Evolutionary conservation across 2,888 invertebrate species (phyloP).

Genomic region (Drosophila merina): DNA sequence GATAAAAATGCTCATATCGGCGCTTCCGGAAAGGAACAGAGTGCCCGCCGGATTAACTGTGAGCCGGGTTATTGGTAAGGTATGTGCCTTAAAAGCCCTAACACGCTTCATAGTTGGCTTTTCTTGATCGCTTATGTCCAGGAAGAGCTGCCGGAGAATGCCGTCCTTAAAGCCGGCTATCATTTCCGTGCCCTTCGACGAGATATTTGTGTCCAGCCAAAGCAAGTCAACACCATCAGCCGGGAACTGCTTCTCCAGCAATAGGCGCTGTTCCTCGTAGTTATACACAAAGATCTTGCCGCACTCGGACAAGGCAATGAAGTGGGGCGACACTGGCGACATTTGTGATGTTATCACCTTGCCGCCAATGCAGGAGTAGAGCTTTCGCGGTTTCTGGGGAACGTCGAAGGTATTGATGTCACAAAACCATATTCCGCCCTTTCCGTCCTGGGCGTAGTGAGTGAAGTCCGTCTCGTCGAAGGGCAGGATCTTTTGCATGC

Average conservation of each 20-base stretch:
- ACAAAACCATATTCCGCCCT: constrained; percentile 91
- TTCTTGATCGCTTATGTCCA: constrained; percentile 62
- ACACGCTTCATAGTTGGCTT: constrained; percentile 69
- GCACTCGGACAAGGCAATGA: constrained; percentile 90
- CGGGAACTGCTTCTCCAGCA: constrained; percentile 87
- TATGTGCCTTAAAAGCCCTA: constrained; percentile 88
- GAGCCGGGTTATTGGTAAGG: constrained; percentile 86
- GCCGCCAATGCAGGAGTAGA: constrained; percentile 91
- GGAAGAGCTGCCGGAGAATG: constrained; percentile 86
- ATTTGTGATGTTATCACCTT: constrained; percentile 88
- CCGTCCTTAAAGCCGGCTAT: constrained; percentile 90
- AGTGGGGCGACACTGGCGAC: constrained; percentile 88
- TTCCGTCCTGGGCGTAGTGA: constrained; percentile 95
- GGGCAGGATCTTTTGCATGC: constrained; percentile 77
- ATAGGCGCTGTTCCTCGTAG: constrained; percentile 86
- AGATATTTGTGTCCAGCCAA: constrained; percentile 89
- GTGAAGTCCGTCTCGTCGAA: constrained; percentile 84
- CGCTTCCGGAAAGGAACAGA: constrained; percentile 87
- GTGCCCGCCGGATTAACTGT: constrained; percentile 86
- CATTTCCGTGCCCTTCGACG: constrained; percentile 87
- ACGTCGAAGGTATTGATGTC: constrained; percentile 86
- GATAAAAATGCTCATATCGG: constrained; percentile 89
- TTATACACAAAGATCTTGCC: constrained; percentile 91
- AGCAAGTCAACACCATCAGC: constrained; percentile 86
- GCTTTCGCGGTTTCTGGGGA: constrained; percentile 83